Evolutionary conservation across 2,113 vertebrate genomes (phyloP).

Genomic region (Leptocoma aspasia): DNA sequence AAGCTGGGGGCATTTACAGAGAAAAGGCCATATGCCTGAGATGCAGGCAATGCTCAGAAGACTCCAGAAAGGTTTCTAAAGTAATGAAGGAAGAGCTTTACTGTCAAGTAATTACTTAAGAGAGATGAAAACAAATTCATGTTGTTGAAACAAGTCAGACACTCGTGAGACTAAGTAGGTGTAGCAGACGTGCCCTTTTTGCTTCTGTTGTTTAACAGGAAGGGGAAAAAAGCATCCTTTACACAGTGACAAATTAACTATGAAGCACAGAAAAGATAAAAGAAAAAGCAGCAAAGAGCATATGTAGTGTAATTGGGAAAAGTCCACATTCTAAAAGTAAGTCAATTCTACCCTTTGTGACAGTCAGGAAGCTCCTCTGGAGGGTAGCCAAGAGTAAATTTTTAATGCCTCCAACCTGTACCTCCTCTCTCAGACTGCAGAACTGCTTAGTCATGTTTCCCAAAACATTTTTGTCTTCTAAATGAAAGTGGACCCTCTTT

Average conservation of each 20-base stretch:
- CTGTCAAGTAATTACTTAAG: slow-evolving; percentile 42
- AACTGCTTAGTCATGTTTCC: background rate
- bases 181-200: background rate
- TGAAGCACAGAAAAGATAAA: background rate
- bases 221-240: background rate
- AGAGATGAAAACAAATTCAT: slow-evolving; percentile 38
- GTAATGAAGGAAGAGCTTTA: slow-evolving; percentile 38
- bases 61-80: slow-evolving; percentile 4
- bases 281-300: background rate
- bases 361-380: background rate
- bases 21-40: slow-evolving; percentile 35
- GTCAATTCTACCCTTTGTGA: background rate
- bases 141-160: background rate
- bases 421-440: background rate
- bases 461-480: background rate
- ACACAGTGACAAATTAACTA: background rate
- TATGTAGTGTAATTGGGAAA: background rate
- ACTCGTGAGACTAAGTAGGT: background rate
- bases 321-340: background rate
- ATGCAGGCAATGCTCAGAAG: slow-evolving; percentile 3
- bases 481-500: background rate
- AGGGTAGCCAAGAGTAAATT: background rate
- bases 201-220: background rate
- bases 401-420: background rate
- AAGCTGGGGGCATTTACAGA: background rate